These are phyloP conservation scores for Tribolium madens DNA, from an alignment of 1,140 invertebrate species.

Conservation along the genomic window DNA sequence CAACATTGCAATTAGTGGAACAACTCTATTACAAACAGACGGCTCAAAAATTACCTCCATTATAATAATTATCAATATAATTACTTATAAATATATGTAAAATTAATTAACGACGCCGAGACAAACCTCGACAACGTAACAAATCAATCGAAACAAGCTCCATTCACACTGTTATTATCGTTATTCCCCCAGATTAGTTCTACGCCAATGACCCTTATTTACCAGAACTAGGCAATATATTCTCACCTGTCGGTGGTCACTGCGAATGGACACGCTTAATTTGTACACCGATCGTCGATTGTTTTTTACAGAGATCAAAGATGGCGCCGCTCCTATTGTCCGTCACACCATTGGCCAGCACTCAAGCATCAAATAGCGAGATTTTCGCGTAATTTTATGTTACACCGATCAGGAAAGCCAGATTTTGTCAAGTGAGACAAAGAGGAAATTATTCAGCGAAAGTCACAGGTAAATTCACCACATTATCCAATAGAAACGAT, in stretches of 20 bases:
- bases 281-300: constrained; percentile 53
- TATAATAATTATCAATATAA: background rate
- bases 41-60: background rate
- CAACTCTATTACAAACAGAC: background rate
- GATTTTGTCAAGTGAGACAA: background rate
- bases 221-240: constrained; percentile 53
- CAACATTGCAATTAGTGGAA: background rate
- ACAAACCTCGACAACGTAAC: constrained; percentile 1
- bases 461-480: background rate
- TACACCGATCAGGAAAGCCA: background rate
- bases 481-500: background rate
- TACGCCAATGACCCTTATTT: constrained; percentile 50
- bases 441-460: background rate
- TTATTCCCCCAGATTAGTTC: constrained; percentile 53
- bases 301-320: constrained; percentile 56
- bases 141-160: constrained; percentile 41
- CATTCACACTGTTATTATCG: constrained; percentile 25
- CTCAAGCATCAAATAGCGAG: constrained; percentile 49
- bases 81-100: constrained; percentile 2
- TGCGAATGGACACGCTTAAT: constrained; percentile 57
- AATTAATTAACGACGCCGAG: constrained; percentile 7
- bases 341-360: constrained; percentile 57
- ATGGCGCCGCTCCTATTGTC: constrained; percentile 56
- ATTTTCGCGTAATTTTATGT: constrained; percentile 24
- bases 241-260: constrained; percentile 59